Base-by-base conservation (phyloP, 1,140 invertebrate genomes). In the Danaus melanippus region DNA sequence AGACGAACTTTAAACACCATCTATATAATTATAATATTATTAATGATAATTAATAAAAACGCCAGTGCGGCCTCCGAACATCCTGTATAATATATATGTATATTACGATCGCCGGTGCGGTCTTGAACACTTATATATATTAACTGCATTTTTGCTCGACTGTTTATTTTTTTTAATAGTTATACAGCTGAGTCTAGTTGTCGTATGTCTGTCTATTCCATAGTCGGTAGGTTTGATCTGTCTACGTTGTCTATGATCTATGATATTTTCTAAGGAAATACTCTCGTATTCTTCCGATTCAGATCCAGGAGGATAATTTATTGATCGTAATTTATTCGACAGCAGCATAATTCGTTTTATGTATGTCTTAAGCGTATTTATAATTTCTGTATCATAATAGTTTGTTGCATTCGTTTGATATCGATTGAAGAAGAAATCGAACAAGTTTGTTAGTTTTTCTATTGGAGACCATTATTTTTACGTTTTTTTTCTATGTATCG, bases 331-430 rank as follows among this genome's bases (percentile, higher is more conserved):
- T 52, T 47, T 64, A 62, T 32, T 32, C 21, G 60, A 72, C 71
- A 79, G 67, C 72, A 77, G 74, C 76, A 69, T 72, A 66, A 67
- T 65, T 74, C 67, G 69, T 62, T 2, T 70, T 69, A 71, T 73
- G 68, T 74, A 74, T 65, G 63, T 69, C 21, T 64, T 63, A 60
- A 68, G 68, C 68, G 58, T 83, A 78, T 85, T 83, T 84, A 83
- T 84, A 84, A 84, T 85, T 85, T 85, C 82, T 85, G 82, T 85
- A 84, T 78, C 82, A 79, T 83, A 74, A 84, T 83, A 64, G 50
- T 67, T 68, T 69, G 15, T 47, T 44, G 80, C 74, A 76, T 79
- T 82, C 71, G 75, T 74, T 65, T 69, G 73, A 71, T 63, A 32
- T 32, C 21, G 60, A 52, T 67, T 66, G 60, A 60, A 50, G 60